Evolutionary conservation across 2,888 invertebrate genomes (phyloP).

Genomic region (Notodromas monacha): DNA sequence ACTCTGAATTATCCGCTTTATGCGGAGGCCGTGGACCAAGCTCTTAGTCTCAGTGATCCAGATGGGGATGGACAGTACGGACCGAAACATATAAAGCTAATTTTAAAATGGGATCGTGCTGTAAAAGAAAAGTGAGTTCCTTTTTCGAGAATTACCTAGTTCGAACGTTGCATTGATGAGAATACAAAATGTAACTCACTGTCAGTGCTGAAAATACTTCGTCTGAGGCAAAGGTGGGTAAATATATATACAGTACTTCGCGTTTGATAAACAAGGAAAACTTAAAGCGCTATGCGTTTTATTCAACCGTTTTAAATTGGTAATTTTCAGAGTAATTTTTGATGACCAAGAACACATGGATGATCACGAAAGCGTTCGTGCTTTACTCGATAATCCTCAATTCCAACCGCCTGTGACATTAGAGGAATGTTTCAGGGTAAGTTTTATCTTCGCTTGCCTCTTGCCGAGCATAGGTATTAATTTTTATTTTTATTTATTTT

Average conservation of each 20-base stretch:
- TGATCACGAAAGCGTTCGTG: constrained; percentile 42
- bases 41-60: constrained; percentile 34
- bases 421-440: constrained; percentile 50
- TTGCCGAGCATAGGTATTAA: too few relatives aligned
- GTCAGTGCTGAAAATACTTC: too few relatives aligned
- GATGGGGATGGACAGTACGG: constrained; percentile 28
- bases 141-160: too few relatives aligned
- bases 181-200: too few relatives aligned
- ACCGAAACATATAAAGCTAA: constrained; percentile 44
- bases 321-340: constrained; percentile 19
- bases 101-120: constrained; percentile 65
- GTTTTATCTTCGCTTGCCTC: too few relatives aligned
- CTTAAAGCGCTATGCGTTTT: too few relatives aligned
- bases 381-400: constrained; percentile 21
- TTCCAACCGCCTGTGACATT: constrained; percentile 38
- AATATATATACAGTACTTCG: too few relatives aligned
- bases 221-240: too few relatives aligned
- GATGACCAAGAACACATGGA: constrained; percentile 35
- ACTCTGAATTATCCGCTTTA: constrained; percentile 61
- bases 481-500: constrained; percentile 6
- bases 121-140: too few relatives aligned
- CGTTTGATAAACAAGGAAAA: too few relatives aligned
- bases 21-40: constrained; percentile 63
- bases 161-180: too few relatives aligned
- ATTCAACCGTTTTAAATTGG: too few relatives aligned